phyloP scores from a whole-genome alignment of 1,140 invertebrate species.

The Centruroides sculpturatus region DNA sequence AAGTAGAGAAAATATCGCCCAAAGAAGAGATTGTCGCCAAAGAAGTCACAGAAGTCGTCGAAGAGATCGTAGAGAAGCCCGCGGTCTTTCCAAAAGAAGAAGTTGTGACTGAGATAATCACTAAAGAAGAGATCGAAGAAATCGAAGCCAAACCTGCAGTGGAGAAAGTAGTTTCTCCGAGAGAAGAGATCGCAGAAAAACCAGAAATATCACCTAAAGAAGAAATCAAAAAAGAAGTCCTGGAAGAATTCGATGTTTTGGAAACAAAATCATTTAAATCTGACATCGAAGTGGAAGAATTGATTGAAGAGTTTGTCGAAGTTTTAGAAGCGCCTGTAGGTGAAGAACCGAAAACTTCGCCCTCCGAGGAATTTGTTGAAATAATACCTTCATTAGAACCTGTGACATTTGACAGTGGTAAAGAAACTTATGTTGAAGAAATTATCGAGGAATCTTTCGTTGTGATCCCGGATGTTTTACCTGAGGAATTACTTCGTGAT shows the following conservation, averaged over 20 bases:
- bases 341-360: background rate
- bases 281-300: constrained; percentile 1
- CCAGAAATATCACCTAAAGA: background rate
- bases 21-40: background rate
- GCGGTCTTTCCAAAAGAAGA: background rate
- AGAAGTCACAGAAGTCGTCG: background rate
- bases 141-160: background rate
- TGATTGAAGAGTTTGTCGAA: background rate
- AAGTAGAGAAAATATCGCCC: background rate
- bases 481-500: too few species aligned
- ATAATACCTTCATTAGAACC: too few species aligned
- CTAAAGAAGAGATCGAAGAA: background rate
- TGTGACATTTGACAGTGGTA: too few species aligned
- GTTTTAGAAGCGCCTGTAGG: background rate
- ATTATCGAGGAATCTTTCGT: too few species aligned
- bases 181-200: background rate
- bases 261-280: background rate
- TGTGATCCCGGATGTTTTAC: too few species aligned
- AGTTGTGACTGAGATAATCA: background rate
- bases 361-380: too few species aligned
- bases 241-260: background rate
- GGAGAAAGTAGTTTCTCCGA: too few species aligned
- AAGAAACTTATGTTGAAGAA: too few species aligned
- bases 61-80: background rate
- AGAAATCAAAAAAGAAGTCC: background rate